Percentiles rank a stretch among this genome's conserved stretches.
Evolutionary conservation across 2,888 invertebrate genomes (phyloP).

Genomic region (Scelioninae gen. 1): DNA sequence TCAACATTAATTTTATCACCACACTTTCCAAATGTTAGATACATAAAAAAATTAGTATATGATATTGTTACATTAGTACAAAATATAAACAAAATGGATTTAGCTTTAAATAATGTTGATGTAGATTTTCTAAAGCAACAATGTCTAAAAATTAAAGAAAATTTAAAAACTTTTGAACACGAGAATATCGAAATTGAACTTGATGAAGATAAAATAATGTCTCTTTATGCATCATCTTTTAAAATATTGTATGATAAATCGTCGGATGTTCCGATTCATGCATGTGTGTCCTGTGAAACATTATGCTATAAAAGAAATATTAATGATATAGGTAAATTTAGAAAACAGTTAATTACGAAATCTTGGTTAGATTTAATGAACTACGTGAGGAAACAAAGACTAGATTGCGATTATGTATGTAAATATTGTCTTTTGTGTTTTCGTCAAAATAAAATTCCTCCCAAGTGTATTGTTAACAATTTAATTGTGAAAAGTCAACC

Average conservation of each 20-base stretch:
- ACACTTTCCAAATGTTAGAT: conserved; percentile 13
- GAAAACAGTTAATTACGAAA: conserved; percentile 48
- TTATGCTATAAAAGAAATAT: conserved; percentile 69
- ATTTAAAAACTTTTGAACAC: conserved; percentile 11
- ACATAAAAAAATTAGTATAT: conserved; percentile 38
- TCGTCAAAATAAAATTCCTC: conserved; percentile 54
- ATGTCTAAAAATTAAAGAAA: conserved; percentile 1
- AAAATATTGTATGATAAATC: conserved; percentile 60
- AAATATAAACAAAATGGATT: conserved; percentile 6
- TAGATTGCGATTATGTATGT: conserved; percentile 48
- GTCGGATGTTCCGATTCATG: conserved; percentile 58
- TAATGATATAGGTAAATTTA: conserved; percentile 43
- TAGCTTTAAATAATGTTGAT: conserved; percentile 13
- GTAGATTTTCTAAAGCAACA: conserved; percentile 9
- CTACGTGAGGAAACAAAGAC: conserved; percentile 4
- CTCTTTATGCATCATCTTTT: conserved; percentile 55
- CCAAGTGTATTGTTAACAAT: conserved; percentile 70
- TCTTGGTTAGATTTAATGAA: conserved; percentile 28
- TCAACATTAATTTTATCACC: conserved; percentile 44
- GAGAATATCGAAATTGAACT: conserved; percentile 50
- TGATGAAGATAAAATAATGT: conserved; percentile 62
- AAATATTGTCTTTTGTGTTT: conserved; percentile 24
- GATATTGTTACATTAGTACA: conserved; percentile 2
- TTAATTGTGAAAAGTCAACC: conserved; percentile 46
- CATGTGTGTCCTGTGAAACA: conserved; percentile 49